Evolutionary conservation across 2,113 vertebrate genomes (phyloP).

Genomic region (Dolichallabes microphthalmus): DNA sequence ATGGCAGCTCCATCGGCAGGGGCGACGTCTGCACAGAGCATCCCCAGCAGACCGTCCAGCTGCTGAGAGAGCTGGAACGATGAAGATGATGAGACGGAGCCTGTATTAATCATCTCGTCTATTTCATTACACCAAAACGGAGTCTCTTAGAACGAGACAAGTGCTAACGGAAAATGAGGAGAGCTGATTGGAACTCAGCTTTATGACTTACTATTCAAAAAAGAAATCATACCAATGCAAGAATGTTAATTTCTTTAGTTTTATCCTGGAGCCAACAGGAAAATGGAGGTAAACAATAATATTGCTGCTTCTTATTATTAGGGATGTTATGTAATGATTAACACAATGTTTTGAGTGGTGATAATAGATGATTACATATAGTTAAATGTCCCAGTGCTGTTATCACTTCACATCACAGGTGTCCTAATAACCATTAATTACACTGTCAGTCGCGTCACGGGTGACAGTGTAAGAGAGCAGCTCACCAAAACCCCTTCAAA

Average conservation of each 20-base stretch:
- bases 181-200: neutral
- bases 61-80: conserved; percentile 90
- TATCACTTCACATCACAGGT: no score
- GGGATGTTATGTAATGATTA: no score
- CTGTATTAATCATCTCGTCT: neutral
- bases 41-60: conserved; percentile 91
- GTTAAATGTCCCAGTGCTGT: no score
- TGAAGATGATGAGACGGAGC: conserved; percentile 35
- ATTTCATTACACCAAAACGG: neutral
- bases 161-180: neutral
- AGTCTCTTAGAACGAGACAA: neutral
- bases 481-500: no score
- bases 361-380: no score
- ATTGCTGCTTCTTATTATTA: neutral
- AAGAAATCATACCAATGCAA: neutral
- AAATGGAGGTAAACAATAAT: neutral
- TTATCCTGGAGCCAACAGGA: neutral
- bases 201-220: neutral
- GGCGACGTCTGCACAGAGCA: conserved; percentile 96
- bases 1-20: conserved; percentile 93
- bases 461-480: no score
- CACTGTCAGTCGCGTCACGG: no score
- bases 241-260: neutral
- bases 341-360: no score
- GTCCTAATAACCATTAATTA: no score